Evolutionary conservation across 2,888 invertebrate species (phyloP), one percentile per base, ranked within the genome.

Genomic region (Macroteleia sp.): DNA sequence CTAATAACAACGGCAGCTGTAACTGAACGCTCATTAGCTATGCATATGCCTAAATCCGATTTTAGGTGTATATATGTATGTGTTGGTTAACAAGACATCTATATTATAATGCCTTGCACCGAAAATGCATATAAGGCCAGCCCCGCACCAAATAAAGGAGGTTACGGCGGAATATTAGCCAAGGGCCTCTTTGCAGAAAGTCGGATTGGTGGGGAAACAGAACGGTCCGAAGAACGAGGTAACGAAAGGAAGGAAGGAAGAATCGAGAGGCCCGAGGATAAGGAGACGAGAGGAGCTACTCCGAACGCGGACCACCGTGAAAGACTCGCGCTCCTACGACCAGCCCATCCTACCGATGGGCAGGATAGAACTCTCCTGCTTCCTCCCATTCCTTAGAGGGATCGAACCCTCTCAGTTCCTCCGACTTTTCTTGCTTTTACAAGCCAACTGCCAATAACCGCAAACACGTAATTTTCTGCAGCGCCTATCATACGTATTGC

Each of bases 1-100:
- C 69, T 41, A 59, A 79, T 76, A 75, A 70, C 67, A 56, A 64
- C 77, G 62, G 73, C 78, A 74, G 79, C 77, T 76, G 77, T 70
- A 70, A 73, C 66, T 52, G 34, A 39, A 42, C 42, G 46, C 87
- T 90, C 87, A 90, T 90, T 90, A 89, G 85, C 84, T 84, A 90
- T 90, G 87, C 89, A 88, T 87, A 82, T 81, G 83, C 85, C 85
- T 84, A 86, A 86, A 89, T 86, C 83, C 85, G 85, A 88, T 86
- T 85, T 87, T 88, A 87, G 82, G 67, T 75, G 64, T 78, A 64
- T 80, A 75, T 81, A 76, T 71, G 79, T 81, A 75, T 80, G 83
- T 83, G 81, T 83, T 86, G 77, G 83, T 87, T 90, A 90, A 90
- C 88, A 87, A 89, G 90, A 90, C 86, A 87, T 89, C 89, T 90